Conservation (phyloP, 2,113 vertebrate species). For the Trematocara variabile region DNA sequence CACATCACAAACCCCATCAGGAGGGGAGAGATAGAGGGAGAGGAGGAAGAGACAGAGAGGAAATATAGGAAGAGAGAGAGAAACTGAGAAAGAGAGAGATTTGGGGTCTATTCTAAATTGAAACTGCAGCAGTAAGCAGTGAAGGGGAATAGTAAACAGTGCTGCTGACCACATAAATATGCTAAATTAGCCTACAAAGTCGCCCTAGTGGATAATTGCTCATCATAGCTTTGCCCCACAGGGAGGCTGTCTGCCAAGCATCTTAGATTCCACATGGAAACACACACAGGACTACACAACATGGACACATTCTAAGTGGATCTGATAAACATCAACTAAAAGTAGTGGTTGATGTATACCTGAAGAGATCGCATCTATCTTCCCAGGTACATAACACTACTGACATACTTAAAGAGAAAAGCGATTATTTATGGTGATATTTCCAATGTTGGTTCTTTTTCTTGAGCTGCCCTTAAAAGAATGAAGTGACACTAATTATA, state of each 20-base stretch:
- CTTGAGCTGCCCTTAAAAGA: not conserved
- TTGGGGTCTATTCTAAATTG: constrained; percentile 60
- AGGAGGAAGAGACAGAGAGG: constrained; percentile 25
- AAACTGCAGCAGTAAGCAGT: constrained; percentile 72
- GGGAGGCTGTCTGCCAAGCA: constrained; percentile 63
- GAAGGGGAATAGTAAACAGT: constrained; percentile 69
- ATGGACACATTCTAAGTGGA: not conserved
- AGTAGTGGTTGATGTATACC: not conserved
- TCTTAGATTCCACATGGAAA: constrained; percentile 67
- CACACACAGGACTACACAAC: constrained; percentile 36
- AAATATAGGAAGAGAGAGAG: constrained; percentile 8
- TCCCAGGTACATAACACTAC: not conserved
- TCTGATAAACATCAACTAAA: not conserved
- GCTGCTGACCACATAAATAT: constrained; percentile 72
- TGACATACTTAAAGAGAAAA: not conserved
- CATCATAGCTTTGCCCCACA: constrained; percentile 65
- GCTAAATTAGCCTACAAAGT: constrained; percentile 72
- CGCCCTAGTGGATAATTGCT: constrained; percentile 73
- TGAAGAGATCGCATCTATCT: not conserved
- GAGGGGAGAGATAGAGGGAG: constrained; percentile 47
- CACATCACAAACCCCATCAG: constrained; percentile 71
- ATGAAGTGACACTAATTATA: not conserved
- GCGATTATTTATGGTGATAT: not conserved
- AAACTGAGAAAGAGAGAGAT: not conserved
- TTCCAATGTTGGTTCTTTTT: not conserved